Base-by-base conservation (phyloP, 2,113 vertebrate species). In the Lepus timidus region DNA sequence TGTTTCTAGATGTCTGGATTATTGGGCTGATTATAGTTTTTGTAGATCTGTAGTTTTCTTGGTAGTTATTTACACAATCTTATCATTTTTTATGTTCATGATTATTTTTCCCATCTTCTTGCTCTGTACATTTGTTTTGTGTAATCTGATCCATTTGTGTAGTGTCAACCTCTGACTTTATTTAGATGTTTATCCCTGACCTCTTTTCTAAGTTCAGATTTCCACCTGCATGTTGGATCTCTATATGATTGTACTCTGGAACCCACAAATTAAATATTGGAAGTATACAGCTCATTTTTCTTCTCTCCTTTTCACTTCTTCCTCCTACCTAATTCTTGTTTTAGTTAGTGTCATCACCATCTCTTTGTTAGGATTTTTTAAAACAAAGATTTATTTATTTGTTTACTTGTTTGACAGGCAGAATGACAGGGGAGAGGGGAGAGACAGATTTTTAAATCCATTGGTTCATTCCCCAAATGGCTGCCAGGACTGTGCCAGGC, bases 1-100 rank as follows among this genome's bases (percentile, higher is more conserved):
- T 67, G 25, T 83, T 96, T 89, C n/a, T 83, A 29, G 12, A 58
- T 91, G 64, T 70, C 52, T 91, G 49, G 39, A 89, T 95, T 81
- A 61, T 83, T 92, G 62, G 9, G 8, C 27, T 70, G 4, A 44
- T 19, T 80, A 65, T 90, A 85, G 39, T 55, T 51, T 94, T 23
- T 89, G 31, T 73, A 86, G 44, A 6, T 76, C 31, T 80, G 10
- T 12, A 89, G n/a, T 7, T 29, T 93, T 92, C 92, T 76, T 70
- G 29, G 13, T 84, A 55, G 27, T 84, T 85, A 29, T 55, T 93
- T 85, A 17, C 51, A 44, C 74, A 23, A 0, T 74, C 1, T 33
- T 74, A 20, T 73, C 27, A 14, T 62, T 96, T 90, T 93, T 86
- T 81, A 49, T 87, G 62, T 19, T 87, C 55, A 20, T 51, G 31